Evolutionary conservation across 2,888 invertebrate species (phyloP).

Genomic region (Disparrhopalites patrizii): DNA sequence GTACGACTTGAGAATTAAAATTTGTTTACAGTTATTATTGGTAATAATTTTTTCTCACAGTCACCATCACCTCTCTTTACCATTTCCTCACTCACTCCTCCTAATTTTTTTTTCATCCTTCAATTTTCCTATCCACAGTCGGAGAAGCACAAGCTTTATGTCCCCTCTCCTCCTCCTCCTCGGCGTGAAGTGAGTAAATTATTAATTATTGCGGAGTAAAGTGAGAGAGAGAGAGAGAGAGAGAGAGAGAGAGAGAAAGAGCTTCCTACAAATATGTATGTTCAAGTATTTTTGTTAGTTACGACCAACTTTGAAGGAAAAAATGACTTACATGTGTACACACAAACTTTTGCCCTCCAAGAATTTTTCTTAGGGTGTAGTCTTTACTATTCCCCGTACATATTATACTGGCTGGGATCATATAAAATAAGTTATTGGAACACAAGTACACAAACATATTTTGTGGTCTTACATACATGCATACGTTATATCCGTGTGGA

Average conservation of each 20-base stretch:
- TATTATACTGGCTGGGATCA: no score
- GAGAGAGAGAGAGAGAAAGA: no score
- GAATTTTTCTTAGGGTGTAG: no score
- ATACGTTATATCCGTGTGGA: not conserved
- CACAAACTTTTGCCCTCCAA: no score
- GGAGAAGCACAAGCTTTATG: no score
- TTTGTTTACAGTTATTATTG: conserved; percentile 26
- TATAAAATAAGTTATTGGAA: not conserved
- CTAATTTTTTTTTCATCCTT: not conserved
- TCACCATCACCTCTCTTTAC: not conserved
- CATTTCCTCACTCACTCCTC: not conserved
- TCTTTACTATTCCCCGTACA: no score
- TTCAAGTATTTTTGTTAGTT: not conserved
- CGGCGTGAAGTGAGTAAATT: no score
- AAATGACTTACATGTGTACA: not conserved
- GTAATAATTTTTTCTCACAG: conserved; percentile 7
- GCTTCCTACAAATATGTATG: not conserved
- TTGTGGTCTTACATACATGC: not conserved
- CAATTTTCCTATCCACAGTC: no score
- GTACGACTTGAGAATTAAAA: conserved; percentile 19
- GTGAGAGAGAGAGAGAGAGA: no score
- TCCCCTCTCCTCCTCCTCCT: no score
- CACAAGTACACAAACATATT: not conserved
- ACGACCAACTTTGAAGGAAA: not conserved
- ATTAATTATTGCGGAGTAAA: not conserved